Evolutionary conservation across 2,888 invertebrate species (phyloP).

Genomic region (Exephanes ischioxanthus): DNA sequence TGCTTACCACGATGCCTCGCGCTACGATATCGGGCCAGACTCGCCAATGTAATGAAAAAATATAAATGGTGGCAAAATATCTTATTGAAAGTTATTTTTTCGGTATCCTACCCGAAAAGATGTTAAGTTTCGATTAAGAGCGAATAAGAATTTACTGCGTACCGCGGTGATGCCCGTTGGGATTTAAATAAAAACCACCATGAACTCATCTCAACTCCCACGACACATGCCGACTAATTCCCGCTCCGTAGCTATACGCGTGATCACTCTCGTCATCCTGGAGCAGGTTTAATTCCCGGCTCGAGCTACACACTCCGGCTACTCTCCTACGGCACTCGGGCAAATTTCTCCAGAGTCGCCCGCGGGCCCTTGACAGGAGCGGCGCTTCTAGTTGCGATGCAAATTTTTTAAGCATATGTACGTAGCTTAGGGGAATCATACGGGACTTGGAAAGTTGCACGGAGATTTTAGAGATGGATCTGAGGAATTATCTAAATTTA

Average conservation of each 20-base stretch:
- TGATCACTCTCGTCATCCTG: slow-evolving; percentile 27
- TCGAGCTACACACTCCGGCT: background rate
- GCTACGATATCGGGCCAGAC: slow-evolving; percentile 50
- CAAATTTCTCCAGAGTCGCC: slow-evolving; percentile 58
- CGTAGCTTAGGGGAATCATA: background rate
- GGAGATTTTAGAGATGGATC: background rate
- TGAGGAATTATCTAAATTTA: slow-evolving; percentile 44
- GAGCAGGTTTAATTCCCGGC: slow-evolving; percentile 66
- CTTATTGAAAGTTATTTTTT: background rate
- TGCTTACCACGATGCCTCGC: slow-evolving; percentile 30
- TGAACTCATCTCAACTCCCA: slow-evolving; percentile 75
- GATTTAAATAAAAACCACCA: slow-evolving; percentile 73
- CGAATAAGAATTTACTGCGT: background rate
- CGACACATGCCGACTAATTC: slow-evolving; percentile 80
- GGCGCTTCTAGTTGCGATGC: slow-evolving; percentile 1
- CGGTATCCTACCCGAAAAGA: background rate
- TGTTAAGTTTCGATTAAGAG: background rate
- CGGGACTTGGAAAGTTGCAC: background rate
- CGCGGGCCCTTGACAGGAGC: slow-evolving; percentile 46
- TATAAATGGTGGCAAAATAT: slow-evolving; percentile 13
- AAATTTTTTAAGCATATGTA: slow-evolving; percentile 23
- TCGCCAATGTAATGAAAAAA: background rate
- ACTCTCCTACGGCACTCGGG: slow-evolving; percentile 35
- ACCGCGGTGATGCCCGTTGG: slow-evolving; percentile 64
- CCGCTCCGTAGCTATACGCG: slow-evolving; percentile 47